Conservation (phyloP, 2,797 vertebrate species). For the Anas georgica region DNA sequence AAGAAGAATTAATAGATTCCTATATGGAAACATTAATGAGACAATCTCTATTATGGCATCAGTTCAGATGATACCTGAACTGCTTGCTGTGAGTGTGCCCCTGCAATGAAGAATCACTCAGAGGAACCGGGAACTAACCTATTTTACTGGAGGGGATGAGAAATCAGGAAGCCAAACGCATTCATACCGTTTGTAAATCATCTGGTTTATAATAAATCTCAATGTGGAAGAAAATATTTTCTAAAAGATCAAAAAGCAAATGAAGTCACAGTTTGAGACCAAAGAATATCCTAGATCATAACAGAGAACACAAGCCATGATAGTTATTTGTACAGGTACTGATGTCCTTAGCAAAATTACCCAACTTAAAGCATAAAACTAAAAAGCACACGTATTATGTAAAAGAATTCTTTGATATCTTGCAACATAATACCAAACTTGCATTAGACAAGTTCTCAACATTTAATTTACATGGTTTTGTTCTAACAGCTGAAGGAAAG, state of each 20-base stretch:
- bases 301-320: background rate
- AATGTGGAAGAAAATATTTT: background rate
- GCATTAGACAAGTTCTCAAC: background rate
- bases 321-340: background rate
- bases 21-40: background rate
- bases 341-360: background rate
- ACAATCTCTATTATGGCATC: background rate
- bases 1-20: background rate
- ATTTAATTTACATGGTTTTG: background rate
- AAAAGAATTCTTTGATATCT: background rate
- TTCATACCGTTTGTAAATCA: background rate
- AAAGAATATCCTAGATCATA: background rate
- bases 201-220: background rate
- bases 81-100: background rate
- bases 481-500: background rate
- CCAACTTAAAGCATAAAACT: background rate
- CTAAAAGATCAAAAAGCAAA: background rate
- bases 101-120: background rate
- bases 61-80: background rate
- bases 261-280: background rate
- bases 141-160: background rate
- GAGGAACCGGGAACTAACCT: background rate
- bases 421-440: background rate
- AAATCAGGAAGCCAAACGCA: background rate
- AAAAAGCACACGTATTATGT: background rate